Evolutionary conservation across 1,140 invertebrate genomes (phyloP).

Genomic region (Philopotamus ludificatus): DNA sequence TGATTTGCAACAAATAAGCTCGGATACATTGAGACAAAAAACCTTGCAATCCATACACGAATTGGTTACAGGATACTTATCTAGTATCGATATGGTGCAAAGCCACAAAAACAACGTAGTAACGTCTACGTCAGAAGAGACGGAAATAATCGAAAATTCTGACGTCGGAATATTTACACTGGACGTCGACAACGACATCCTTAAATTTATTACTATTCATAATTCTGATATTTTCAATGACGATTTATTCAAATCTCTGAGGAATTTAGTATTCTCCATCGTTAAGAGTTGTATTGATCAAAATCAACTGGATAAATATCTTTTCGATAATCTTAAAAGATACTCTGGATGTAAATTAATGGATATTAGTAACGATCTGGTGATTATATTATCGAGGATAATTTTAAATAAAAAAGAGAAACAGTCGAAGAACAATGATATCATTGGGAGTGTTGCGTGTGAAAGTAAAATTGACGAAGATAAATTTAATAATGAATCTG

Average conservation of each 20-base stretch:
- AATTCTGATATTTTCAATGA: constrained; percentile 49
- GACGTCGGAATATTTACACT: constrained; percentile 34
- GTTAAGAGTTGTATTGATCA: constrained; percentile 42
- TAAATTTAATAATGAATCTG: neutral
- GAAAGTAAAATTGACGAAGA: neutral
- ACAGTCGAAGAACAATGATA: neutral
- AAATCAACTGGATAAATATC: constrained; percentile 44
- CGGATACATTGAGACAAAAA: constrained; percentile 62
- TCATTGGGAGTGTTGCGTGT: neutral
- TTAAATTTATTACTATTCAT: constrained; percentile 50
- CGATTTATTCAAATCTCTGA: constrained; percentile 49
- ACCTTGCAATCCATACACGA: constrained; percentile 62
- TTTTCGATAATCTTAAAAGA: constrained; percentile 48
- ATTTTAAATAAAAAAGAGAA: constrained; percentile 26
- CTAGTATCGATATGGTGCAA: constrained; percentile 34
- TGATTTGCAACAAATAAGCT: constrained; percentile 65
- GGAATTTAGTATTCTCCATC: constrained; percentile 45
- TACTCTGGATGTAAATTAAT: constrained; percentile 50
- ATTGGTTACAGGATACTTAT: constrained; percentile 49
- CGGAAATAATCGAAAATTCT: neutral
- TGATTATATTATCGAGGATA: constrained; percentile 48
- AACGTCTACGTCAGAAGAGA: constrained; percentile 9
- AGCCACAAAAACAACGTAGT: constrained; percentile 14
- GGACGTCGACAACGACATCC: constrained; percentile 50
- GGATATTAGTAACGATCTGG: constrained; percentile 50